phyloP scores from a whole-genome alignment of 2,797 vertebrate species.

The Muscicapa striata region DNA sequence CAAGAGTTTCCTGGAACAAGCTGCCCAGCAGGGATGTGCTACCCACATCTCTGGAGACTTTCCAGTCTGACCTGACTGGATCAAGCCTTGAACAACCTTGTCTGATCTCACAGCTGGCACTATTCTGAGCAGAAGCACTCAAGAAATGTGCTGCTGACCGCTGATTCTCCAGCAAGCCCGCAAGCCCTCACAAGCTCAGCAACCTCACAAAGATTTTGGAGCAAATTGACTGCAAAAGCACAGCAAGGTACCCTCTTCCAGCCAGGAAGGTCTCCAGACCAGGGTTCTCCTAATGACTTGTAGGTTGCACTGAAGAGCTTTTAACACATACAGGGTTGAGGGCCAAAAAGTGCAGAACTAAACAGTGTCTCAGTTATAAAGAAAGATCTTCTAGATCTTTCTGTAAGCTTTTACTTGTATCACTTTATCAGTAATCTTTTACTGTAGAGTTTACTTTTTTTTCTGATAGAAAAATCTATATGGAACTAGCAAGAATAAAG shows the following conservation, averaged over 20 bases:
- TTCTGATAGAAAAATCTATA: not conserved
- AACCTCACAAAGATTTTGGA: not conserved
- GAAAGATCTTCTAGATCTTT: not conserved
- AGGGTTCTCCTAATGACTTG: not conserved
- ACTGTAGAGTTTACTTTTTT: not conserved
- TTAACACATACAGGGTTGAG: not conserved
- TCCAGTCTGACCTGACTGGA: not conserved
- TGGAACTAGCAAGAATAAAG: not conserved
- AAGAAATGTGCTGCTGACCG: not conserved
- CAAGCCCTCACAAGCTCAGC: not conserved
- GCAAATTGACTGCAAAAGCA: not conserved
- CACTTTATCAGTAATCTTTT: not conserved
- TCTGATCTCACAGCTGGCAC: not conserved
- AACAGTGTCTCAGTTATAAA: not conserved
- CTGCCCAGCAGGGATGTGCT: not conserved
- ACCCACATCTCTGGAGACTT: not conserved
- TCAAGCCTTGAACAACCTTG: not conserved
- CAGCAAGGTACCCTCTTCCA: not conserved
- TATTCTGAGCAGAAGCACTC: not conserved
- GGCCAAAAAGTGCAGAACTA: not conserved
- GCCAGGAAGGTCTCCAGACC: not conserved
- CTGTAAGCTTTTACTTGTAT: not conserved
- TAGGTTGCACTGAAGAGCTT: not conserved
- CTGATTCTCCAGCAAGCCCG: not conserved
- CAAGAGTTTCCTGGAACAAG: not conserved